phyloP scores from a whole-genome alignment of 2,113 vertebrate genomes.

The Deroptyus accipitrinus region DNA sequence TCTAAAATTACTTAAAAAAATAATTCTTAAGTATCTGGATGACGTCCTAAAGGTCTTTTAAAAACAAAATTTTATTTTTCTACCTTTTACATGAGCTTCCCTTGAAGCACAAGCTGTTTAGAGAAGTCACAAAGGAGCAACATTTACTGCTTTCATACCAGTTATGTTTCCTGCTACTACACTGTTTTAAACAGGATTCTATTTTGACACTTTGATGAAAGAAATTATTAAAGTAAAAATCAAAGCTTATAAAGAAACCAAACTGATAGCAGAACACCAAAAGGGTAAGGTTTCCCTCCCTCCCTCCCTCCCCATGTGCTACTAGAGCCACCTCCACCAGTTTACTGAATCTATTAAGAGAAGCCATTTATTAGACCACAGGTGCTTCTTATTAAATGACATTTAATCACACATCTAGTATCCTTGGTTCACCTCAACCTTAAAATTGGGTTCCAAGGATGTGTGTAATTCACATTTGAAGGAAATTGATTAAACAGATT shows the following conservation, averaged over 20 bases:
- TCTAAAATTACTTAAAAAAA: not conserved
- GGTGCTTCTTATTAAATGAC: not conserved
- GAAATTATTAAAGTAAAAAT: not conserved
- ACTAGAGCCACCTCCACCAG: not conserved
- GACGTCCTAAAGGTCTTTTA: not conserved
- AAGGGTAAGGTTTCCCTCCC: not conserved
- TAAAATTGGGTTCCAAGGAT: not conserved
- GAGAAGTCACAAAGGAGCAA: not conserved
- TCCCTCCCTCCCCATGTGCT: not conserved
- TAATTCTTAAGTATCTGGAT: not conserved
- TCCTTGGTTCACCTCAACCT: not conserved
- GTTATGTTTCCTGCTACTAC: not conserved
- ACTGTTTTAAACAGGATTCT: not conserved
- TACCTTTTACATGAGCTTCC: not conserved
- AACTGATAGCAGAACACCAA: not conserved
- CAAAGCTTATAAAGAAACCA: not conserved
- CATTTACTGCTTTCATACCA: not conserved
- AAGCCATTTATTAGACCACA: not conserved
- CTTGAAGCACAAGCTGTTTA: not conserved
- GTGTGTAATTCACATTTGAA: not conserved
- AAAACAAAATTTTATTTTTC: not conserved
- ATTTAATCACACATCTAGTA: not conserved
- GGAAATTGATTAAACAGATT: not conserved
- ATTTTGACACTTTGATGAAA: not conserved
- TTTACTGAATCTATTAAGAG: not conserved